Percentiles rank a stretch among this genome's conserved stretches.
phyloP scores from a whole-genome alignment of 2,113 vertebrate species.

The Toxotes chatareus region DNA sequence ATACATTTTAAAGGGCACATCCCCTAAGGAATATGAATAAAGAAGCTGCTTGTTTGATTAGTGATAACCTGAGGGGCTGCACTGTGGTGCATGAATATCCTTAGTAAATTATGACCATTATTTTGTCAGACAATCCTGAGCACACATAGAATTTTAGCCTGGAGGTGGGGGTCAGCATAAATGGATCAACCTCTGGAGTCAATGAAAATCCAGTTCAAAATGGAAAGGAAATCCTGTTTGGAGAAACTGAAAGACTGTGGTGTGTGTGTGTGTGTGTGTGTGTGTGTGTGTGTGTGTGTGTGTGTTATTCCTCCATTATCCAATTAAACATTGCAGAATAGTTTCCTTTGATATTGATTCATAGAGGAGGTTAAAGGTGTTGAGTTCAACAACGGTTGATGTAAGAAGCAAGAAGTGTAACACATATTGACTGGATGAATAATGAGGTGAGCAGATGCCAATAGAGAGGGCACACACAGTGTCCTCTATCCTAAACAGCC shows the following conservation, averaged over 20 bases:
- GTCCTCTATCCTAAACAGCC: slow-evolving; percentile 28
- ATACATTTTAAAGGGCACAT: not conserved
- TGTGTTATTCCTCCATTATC: slow-evolving; percentile 1
- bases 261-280: too few species aligned
- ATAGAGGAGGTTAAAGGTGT: slow-evolving; percentile 26
- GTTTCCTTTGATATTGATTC: slow-evolving; percentile 18
- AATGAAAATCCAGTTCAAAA: not conserved
- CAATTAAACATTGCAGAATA: slow-evolving; percentile 6
- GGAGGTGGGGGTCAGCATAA: not conserved
- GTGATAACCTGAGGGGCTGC: not conserved
- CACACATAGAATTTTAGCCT: not conserved
- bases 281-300: not conserved
- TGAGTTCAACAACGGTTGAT: slow-evolving; percentile 22
- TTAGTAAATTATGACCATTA: not conserved
- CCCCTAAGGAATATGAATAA: not conserved
- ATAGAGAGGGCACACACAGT: slow-evolving; percentile 19
- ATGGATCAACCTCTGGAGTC: not conserved
- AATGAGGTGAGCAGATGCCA: slow-evolving; percentile 38
- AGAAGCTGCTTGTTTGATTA: not conserved
- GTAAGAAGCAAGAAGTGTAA: slow-evolving; percentile 3
- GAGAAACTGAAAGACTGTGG: not conserved
- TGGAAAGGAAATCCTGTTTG: not conserved
- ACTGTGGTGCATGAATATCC: not conserved
- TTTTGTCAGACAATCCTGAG: not conserved
- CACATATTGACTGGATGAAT: slow-evolving; percentile 28